Percentiles rank a stretch among this genome's conserved stretches.
These are phyloP conservation scores for Sycophila sp. DNA, from an alignment of 1,140 invertebrate genomes.

Conservation along the genomic window DNA sequence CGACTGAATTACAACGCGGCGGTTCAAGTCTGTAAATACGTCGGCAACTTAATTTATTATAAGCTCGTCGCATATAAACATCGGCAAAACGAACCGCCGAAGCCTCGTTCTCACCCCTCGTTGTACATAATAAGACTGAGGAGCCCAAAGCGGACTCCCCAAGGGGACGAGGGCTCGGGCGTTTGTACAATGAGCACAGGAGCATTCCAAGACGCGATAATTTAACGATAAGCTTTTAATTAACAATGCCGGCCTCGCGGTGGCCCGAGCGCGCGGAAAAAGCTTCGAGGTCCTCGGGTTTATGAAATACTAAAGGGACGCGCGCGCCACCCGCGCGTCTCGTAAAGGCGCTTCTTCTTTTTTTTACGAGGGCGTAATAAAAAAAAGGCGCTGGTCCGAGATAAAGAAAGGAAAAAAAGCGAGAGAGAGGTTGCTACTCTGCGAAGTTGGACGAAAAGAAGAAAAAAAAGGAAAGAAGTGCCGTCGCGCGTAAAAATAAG, in stretches of 20 bases:
- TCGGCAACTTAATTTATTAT: too few relatives aligned
- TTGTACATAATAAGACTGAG: constrained; percentile 45
- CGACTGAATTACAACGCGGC: too few relatives aligned
- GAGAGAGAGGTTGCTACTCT: too few relatives aligned
- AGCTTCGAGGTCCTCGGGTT: too few relatives aligned
- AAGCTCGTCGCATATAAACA: too few relatives aligned
- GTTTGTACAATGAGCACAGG: background rate
- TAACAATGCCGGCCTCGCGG: background rate
- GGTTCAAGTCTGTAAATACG: too few relatives aligned
- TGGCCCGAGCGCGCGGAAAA: too few relatives aligned
- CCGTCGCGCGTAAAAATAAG: constrained; percentile 18
- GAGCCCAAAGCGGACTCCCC: constrained; percentile 13
- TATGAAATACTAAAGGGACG: background rate
- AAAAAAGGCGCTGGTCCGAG: constrained; percentile 9
- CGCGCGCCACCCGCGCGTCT: background rate
- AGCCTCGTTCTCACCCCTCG: too few relatives aligned
- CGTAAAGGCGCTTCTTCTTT: constrained; percentile 12
- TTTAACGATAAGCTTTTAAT: background rate
- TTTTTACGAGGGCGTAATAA: constrained; percentile 22
- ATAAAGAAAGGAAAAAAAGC: background rate
- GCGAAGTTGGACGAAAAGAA: too few relatives aligned
- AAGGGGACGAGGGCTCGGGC: constrained; percentile 6
- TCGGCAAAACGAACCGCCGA: too few relatives aligned
- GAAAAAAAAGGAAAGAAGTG: too few relatives aligned
- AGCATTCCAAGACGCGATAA: constrained; percentile 25